phyloP scores from a whole-genome alignment of 2,113 vertebrate genomes.

The Lutjanus erythropterus region DNA sequence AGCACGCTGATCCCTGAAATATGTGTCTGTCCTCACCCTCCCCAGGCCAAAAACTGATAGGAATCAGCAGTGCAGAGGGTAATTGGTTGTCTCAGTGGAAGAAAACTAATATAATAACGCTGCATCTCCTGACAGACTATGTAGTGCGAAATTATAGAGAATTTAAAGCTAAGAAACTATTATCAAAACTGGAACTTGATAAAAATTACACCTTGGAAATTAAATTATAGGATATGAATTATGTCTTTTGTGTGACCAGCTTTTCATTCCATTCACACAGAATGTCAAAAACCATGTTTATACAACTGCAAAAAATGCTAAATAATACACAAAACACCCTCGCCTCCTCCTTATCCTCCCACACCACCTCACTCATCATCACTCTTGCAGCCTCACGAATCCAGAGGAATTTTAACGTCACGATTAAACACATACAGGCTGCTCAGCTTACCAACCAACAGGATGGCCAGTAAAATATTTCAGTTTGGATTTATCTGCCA shows the following conservation, averaged over 20 bases:
- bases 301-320: slow-evolving; percentile 16
- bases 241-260: slow-evolving; percentile 1
- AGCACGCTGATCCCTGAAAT: slow-evolving; percentile 29
- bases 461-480: no score
- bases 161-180: slow-evolving; percentile 18
- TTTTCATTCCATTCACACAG: slow-evolving; percentile 29
- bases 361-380: slow-evolving; percentile 34
- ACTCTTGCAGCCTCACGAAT: not conserved
- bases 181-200: slow-evolving; percentile 11
- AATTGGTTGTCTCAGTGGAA: slow-evolving; percentile 48
- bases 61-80: slow-evolving; percentile 32
- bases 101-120: slow-evolving; percentile 30
- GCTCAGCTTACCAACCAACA: no score
- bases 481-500: no score
- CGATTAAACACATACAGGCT: not conserved
- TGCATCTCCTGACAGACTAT: slow-evolving; percentile 27
- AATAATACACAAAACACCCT: slow-evolving; percentile 27
- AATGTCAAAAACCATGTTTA: slow-evolving; percentile 21
- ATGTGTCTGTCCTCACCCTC: slow-evolving; percentile 24
- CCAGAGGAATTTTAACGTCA: slow-evolving; percentile 13
- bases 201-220: slow-evolving; percentile 18
- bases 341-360: slow-evolving; percentile 30
- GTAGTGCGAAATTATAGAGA: slow-evolving; percentile 4
- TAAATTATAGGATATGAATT: not conserved
- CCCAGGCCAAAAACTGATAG: slow-evolving; percentile 25